phyloP scores from a whole-genome alignment of 2,113 vertebrate species.

The Xiphophorus maculatus region DNA sequence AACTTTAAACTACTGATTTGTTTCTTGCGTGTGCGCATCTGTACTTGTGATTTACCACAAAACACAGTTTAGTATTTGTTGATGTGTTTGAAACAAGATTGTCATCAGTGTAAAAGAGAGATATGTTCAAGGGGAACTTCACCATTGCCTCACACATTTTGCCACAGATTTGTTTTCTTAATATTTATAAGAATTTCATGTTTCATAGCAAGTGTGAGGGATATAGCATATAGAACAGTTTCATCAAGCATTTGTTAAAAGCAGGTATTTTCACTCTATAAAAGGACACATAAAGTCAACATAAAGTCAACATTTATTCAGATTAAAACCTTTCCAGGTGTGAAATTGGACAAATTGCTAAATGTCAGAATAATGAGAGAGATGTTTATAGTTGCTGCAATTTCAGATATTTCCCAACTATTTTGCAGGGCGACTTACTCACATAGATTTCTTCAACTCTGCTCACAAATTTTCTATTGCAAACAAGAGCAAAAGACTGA shows the following conservation, averaged over 20 bases:
- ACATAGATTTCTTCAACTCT: too few species aligned
- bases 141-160: slow-evolving; percentile 6
- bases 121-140: not conserved
- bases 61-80: slow-evolving; percentile 13
- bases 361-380: not conserved
- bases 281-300: not conserved
- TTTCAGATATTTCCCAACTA: too few species aligned
- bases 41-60: slow-evolving; percentile 29
- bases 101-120: not conserved
- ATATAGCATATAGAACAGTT: slow-evolving; percentile 24
- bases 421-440: too few species aligned
- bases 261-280: not conserved
- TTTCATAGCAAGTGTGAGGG: not conserved
- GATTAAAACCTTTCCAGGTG: not conserved
- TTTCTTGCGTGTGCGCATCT: slow-evolving; percentile 37
- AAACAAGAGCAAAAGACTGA: too few species aligned
- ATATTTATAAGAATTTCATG: slow-evolving; percentile 2
- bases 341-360: not conserved
- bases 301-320: not conserved
- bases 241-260: not conserved
- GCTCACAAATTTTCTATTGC: too few species aligned
- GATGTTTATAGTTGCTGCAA: too few species aligned
- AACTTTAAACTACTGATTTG: slow-evolving; percentile 38
- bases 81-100: not conserved
- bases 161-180: slow-evolving; percentile 8